phyloP scores from a whole-genome alignment of 2,888 invertebrate species.

The Sinelater perroti region DNA sequence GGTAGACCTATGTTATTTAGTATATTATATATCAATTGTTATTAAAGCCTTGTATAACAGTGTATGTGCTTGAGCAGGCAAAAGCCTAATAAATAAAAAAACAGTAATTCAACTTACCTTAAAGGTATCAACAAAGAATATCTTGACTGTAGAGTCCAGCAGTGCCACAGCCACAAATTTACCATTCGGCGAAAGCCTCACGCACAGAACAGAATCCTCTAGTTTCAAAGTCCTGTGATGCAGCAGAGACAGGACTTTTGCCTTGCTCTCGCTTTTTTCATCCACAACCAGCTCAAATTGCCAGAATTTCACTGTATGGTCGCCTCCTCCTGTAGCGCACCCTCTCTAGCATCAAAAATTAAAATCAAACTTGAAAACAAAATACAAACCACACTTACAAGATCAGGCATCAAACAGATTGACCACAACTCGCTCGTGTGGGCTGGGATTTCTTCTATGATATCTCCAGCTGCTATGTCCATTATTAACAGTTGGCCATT shows the following conservation, averaged over 20 bases:
- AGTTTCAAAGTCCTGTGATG: slow-evolving; percentile 85
- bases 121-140: slow-evolving; percentile 93
- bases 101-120: slow-evolving; percentile 76
- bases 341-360: slow-evolving; percentile 68
- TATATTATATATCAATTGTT: too few species aligned
- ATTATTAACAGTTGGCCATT: slow-evolving; percentile 83
- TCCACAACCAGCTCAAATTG: slow-evolving; percentile 85
- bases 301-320: slow-evolving; percentile 94
- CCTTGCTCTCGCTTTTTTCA: slow-evolving; percentile 68
- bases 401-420: slow-evolving; percentile 80
- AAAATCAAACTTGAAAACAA: too few species aligned
- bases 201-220: slow-evolving; percentile 86
- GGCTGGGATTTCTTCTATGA: slow-evolving; percentile 84
- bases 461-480: slow-evolving; percentile 82
- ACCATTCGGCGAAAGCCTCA: slow-evolving; percentile 84
- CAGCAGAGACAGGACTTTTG: slow-evolving; percentile 77
- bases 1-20: too few species aligned
- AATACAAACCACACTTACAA: slow-evolving; percentile 68
- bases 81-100: too few species aligned
- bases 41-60: too few species aligned
- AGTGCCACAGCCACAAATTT: slow-evolving; percentile 90
- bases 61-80: too few species aligned
- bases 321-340: slow-evolving; percentile 86
- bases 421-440: slow-evolving; percentile 81
- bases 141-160: slow-evolving; percentile 92